Evolutionary conservation across 2,888 invertebrate genomes (phyloP), one percentile per base, ranked within the genome.

Genomic region (Hypolimnas misippus): DNA sequence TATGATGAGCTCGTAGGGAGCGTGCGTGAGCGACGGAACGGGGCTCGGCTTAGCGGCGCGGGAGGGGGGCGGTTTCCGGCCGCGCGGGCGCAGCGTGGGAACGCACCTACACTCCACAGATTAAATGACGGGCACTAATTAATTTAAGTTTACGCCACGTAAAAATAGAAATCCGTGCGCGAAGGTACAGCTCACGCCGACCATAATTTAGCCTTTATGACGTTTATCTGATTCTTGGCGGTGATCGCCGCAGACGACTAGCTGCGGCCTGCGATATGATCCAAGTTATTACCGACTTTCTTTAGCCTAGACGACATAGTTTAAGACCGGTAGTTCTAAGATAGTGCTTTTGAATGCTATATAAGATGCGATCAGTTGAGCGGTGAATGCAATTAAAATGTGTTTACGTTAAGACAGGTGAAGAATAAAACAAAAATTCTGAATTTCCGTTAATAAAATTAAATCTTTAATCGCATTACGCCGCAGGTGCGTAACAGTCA

Each of bases 71-170:
- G 77, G 81, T 82, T 88, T 90, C 89, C 90, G 89, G 89, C 83
- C 76, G 81, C 84, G 85, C 85, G 78, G 81, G 84, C 87, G 84
- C 87, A 86, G 81, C 92, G 92, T 91, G 91, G 90, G 92, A 90
- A 90, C 88, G 83, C 86, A 84, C 87, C 86, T 87, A 86, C 86
- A 74, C 82, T 86, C 81, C 81, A 83, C 83, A 82, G 85, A 88
- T 87, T 87, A 86, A 86, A 87, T 81, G 87, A 85, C 86, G 83
- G 81, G 75, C 81, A 87, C 88, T 89, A 89, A 91, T 91, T 91
- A 91, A 89, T 90, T 87, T 85, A 81, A 84, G 79, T 84, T 81
- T 76, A 80, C 79, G 76, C 70, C 77, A 76, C 76, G 79, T 82
- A 84, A 84, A 84, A 85, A 83, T 82, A 79, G 79, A 81, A 76